Conservation (phyloP, 2,888 invertebrate genomes). For the Pristionchus mayeri region DNA sequence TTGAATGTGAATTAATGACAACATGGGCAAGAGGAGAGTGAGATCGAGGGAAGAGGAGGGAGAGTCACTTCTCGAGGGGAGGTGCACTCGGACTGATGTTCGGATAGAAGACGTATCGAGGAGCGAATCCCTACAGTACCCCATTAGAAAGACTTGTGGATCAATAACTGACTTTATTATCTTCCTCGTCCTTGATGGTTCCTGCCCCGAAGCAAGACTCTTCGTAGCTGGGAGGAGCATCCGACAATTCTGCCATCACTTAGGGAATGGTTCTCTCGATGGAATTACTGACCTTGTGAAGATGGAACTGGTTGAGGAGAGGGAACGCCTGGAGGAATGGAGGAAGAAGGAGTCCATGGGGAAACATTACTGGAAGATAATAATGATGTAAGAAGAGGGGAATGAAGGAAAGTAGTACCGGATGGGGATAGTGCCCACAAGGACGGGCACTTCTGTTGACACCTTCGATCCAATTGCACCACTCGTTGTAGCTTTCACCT, state of each 20-base stretch:
- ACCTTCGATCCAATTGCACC: slow-evolving; percentile 51
- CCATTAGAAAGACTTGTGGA: not conserved
- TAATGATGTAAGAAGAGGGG: not conserved
- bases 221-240: slow-evolving; percentile 75
- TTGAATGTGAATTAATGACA: not conserved
- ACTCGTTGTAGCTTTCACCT: slow-evolving; percentile 53
- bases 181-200: slow-evolving; percentile 72
- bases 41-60: not conserved
- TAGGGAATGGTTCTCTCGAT: not conserved
- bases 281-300: not conserved
- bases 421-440: slow-evolving; percentile 57
- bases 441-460: slow-evolving; percentile 51
- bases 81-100: slow-evolving; percentile 28
- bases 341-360: not conserved
- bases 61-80: not conserved
- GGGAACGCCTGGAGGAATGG: slow-evolving; percentile 10
- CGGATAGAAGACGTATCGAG: slow-evolving; percentile 47
- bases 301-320: not conserved
- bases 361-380: not conserved
- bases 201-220: slow-evolving; percentile 70
- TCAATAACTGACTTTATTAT: slow-evolving; percentile 63
- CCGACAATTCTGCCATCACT: not conserved
- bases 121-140: slow-evolving; percentile 2
- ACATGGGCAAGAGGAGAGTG: not conserved
- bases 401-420: slow-evolving; percentile 1